phyloP scores from a whole-genome alignment of 1,140 invertebrate genomes.

The Ceratina japonica region DNA sequence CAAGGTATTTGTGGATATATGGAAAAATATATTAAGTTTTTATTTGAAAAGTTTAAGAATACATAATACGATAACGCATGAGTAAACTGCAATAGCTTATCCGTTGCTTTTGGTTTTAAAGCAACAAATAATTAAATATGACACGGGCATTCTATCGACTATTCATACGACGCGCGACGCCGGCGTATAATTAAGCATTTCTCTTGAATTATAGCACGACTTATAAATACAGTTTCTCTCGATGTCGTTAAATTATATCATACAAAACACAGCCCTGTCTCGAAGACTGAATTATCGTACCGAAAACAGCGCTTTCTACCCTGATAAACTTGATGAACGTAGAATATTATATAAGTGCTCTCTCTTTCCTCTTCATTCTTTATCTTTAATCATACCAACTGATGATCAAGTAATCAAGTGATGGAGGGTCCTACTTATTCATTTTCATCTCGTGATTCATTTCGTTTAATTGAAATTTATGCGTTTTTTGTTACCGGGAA shows the following conservation, averaged over 20 bases:
- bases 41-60: not conserved
- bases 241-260: not conserved
- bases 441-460: no score
- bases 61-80: not conserved
- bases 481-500: no score
- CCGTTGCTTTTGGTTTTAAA: not conserved
- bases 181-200: not conserved
- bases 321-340: slow-evolving; percentile 1
- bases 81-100: not conserved
- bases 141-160: not conserved
- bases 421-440: no score
- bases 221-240: not conserved
- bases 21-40: no score
- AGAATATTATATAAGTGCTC: slow-evolving; percentile 29
- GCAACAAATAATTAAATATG: not conserved
- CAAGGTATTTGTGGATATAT: no score
- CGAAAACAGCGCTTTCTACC: slow-evolving; percentile 3
- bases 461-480: no score
- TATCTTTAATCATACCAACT: not conserved
- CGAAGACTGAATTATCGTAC: not conserved
- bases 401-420: no score
- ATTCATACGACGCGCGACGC: not conserved
- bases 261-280: not conserved
- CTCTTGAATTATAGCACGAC: not conserved
- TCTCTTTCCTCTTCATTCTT: not conserved